Conservation (phyloP, 1,140 invertebrate species). For the Diabrotica virgifera region DNA sequence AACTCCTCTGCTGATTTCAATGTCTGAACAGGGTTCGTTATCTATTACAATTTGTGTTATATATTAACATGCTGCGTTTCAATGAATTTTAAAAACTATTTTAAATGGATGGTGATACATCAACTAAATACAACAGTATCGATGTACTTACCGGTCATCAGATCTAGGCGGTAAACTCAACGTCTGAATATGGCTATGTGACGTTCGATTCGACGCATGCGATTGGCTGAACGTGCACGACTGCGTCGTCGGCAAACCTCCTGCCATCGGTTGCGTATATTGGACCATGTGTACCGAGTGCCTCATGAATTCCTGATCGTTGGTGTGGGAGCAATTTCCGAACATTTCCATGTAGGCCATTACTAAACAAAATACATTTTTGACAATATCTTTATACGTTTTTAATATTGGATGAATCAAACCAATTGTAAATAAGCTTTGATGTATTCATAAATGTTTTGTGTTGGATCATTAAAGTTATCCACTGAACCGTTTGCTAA, state of each 20-base stretch:
- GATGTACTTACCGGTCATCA: constrained; percentile 28
- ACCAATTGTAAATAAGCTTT: too few relatives aligned
- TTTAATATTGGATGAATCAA: too few relatives aligned
- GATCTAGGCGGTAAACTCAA: constrained; percentile 48
- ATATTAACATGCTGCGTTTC: too few relatives aligned
- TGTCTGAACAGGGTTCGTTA: too few relatives aligned
- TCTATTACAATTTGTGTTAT: too few relatives aligned
- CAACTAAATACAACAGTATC: not conserved
- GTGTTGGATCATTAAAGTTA: too few relatives aligned
- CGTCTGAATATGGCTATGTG: constrained; percentile 40
- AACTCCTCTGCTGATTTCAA: too few relatives aligned
- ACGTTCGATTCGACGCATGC: constrained; percentile 41
- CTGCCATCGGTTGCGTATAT: constrained; percentile 55
- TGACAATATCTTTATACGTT: too few relatives aligned
- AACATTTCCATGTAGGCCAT: constrained; percentile 97
- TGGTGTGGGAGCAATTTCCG: constrained; percentile 79
- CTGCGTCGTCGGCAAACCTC: constrained; percentile 53
- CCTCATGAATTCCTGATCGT: constrained; percentile 69
- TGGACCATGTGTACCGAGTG: constrained; percentile 76
- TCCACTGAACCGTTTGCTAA: too few relatives aligned
- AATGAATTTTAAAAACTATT: too few relatives aligned
- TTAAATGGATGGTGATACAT: too few relatives aligned
- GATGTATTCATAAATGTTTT: too few relatives aligned
- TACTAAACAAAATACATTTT: constrained; percentile 56
- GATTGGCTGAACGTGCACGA: constrained; percentile 57